Conservation (phyloP, 2,888 invertebrate genomes). For the Dysmachus trigonus region DNA sequence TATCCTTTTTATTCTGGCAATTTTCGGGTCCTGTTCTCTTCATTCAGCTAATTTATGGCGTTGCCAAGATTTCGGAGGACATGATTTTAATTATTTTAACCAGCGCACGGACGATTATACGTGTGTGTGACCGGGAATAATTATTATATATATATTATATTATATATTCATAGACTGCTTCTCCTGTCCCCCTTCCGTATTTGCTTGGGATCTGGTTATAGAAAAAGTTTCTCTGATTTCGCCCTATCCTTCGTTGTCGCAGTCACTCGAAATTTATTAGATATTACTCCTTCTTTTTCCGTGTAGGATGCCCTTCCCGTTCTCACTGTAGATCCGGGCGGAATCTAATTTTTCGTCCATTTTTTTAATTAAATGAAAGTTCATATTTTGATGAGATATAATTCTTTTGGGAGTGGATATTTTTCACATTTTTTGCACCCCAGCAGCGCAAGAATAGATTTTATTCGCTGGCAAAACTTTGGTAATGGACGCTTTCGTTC, state of each 20-base stretch:
- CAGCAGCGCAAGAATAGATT: neutral
- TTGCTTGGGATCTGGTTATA: slow-evolving; percentile 33
- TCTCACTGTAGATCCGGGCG: neutral
- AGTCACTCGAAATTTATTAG: slow-evolving; percentile 28
- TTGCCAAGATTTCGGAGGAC: slow-evolving; percentile 47
- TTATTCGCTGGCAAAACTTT: neutral
- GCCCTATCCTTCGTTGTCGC: neutral
- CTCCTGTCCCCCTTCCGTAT: neutral
- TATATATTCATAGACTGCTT: neutral
- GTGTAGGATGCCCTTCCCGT: neutral
- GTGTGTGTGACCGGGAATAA: neutral
- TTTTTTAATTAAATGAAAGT: slow-evolving; percentile 41
- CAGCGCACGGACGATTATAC: slow-evolving; percentile 35
- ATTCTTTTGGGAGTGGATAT: slow-evolving; percentile 3
- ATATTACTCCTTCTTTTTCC: slow-evolving; percentile 27
- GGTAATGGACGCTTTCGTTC: neutral
- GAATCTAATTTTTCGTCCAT: slow-evolving; percentile 26
- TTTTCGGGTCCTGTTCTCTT: slow-evolving; percentile 26
- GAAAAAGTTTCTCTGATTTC: slow-evolving; percentile 33
- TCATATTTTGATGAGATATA: slow-evolving; percentile 33
- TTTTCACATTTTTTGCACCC: neutral
- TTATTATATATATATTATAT: neutral
- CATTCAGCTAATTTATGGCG: slow-evolving; percentile 49
- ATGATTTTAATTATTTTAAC: slow-evolving; percentile 50
- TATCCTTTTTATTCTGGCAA: slow-evolving; percentile 2